These are phyloP conservation scores for Pheosia tremula DNA, from an alignment of 2,888 invertebrate genomes.

Conservation along the genomic window DNA sequence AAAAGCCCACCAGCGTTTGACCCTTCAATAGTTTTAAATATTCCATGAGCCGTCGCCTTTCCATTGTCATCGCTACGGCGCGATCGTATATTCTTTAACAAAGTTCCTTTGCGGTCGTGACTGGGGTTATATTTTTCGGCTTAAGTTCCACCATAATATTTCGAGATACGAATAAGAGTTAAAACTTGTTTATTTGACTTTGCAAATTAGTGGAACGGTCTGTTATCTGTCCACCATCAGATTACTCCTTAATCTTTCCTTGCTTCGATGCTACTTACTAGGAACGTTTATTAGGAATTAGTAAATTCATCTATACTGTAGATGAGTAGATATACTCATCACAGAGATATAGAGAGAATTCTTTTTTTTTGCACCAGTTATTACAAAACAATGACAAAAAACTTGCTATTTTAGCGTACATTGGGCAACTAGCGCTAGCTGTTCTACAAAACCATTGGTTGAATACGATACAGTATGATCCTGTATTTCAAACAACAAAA, in stretches of 20 bases:
- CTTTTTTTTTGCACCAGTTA: no score
- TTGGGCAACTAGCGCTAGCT: no score
- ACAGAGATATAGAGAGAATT: no score
- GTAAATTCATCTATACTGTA: no score
- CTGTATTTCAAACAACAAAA: no score
- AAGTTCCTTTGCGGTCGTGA: constrained; percentile 58
- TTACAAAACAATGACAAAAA: no score
- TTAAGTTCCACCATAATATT: constrained; percentile 51
- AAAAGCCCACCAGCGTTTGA: constrained; percentile 27
- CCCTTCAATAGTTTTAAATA: constrained; percentile 37
- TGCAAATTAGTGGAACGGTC: background rate
- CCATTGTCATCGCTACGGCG: constrained; percentile 41
- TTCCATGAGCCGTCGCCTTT: constrained; percentile 36
- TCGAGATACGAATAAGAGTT: constrained; percentile 23
- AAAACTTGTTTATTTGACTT: constrained; percentile 25
- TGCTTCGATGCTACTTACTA: no score
- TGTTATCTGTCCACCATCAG: background rate
- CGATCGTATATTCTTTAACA: constrained; percentile 43
- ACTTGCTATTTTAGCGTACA: no score
- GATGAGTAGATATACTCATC: no score
- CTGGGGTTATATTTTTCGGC: constrained; percentile 67
- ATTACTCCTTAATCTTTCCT: background rate
- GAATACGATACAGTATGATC: no score
- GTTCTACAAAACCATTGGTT: no score
- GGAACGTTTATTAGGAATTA: no score